phyloP scores from a whole-genome alignment of 2,797 vertebrate genomes.

The Micrastur ruficollis region DNA sequence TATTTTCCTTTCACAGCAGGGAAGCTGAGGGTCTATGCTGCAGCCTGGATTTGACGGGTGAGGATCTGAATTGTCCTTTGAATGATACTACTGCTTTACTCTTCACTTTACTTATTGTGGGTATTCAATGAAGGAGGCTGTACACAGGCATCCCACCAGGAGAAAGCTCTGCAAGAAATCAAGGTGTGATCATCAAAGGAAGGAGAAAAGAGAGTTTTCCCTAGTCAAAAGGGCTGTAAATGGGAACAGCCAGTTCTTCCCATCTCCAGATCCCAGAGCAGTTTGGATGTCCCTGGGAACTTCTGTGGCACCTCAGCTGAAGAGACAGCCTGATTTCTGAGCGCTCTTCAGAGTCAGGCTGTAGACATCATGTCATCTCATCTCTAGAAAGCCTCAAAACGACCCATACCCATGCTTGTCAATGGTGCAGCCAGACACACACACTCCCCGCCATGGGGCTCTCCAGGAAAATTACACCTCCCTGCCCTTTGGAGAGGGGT shows the following conservation, averaged over 20 bases:
- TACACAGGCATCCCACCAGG: not conserved
- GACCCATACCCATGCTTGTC: not conserved
- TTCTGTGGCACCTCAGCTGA: not conserved
- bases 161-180: not conserved
- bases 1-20: not conserved
- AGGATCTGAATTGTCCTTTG: not conserved
- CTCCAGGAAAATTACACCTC: not conserved
- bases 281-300: not conserved
- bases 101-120: not conserved
- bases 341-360: not conserved
- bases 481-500: not conserved
- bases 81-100: not conserved
- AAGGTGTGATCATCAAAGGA: not conserved
- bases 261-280: not conserved
- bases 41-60: not conserved
- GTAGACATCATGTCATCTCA: not conserved
- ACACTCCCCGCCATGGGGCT: not conserved
- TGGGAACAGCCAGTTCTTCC: not conserved
- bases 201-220: not conserved
- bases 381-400: not conserved
- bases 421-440: not conserved
- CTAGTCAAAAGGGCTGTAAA: not conserved
- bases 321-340: not conserved
- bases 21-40: not conserved
- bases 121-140: not conserved